Evolutionary conservation across 37 sponge, comb jelly and placozoan genomes (phyloP).

Genomic region (Aphrocallistes beatrix): DNA sequence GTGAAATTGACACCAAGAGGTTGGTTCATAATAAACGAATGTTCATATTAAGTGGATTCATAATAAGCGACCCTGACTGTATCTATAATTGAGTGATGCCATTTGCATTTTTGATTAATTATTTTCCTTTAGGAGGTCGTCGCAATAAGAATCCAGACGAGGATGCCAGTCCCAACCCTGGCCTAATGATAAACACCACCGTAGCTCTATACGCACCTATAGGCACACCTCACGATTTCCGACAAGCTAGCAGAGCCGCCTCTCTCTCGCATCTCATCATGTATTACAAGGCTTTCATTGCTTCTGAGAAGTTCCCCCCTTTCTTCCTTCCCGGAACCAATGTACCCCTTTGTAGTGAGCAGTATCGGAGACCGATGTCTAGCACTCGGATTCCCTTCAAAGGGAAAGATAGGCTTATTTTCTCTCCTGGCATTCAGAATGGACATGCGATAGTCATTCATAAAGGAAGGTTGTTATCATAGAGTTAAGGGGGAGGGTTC

Average conservation of each 20-base stretch:
- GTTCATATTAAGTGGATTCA: no score
- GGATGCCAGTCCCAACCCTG: background rate
- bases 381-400: background rate
- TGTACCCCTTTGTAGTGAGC: background rate
- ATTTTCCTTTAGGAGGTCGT: background rate
- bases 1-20: no score
- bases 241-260: constrained; percentile 10
- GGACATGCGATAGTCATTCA: background rate
- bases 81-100: no score
- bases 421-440: background rate
- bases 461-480: background rate
- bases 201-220: background rate
- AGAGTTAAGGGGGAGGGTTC: no score
- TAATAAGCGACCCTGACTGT: no score
- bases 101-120: no score
- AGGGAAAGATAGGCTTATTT: background rate
- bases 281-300: background rate
- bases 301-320: background rate
- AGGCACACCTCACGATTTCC: background rate
- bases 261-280: background rate
- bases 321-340: background rate
- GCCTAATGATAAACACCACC: background rate
- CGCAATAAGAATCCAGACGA: background rate
- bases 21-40: no score
- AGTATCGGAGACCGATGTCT: background rate